These are phyloP conservation scores for Bellardia bayeri DNA, from an alignment of 2,888 invertebrate genomes.

Conservation along the genomic window DNA sequence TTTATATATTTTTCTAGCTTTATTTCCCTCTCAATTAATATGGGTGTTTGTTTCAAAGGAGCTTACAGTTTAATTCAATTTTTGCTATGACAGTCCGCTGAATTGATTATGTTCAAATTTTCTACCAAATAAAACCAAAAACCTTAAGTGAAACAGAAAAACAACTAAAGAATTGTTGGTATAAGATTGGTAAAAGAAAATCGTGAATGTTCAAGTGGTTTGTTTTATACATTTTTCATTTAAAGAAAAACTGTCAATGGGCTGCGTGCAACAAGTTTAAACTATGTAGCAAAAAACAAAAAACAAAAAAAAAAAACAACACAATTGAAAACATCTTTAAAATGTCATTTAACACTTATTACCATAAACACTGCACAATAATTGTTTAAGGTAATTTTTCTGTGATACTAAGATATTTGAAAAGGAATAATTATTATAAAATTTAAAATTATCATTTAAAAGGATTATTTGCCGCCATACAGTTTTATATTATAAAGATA, in stretches of 20 bases:
- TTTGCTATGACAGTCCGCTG: too few relatives aligned
- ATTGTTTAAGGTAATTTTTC: background rate
- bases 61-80: too few relatives aligned
- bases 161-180: background rate
- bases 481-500: too few relatives aligned
- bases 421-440: too few relatives aligned
- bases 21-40: too few relatives aligned
- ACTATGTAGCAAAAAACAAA: conserved; percentile 13
- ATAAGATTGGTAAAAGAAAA: conserved; percentile 17
- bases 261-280: conserved; percentile 51
- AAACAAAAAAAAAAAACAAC: background rate
- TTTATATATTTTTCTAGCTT: too few relatives aligned
- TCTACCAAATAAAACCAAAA: background rate
- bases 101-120: background rate
- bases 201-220: conserved; percentile 50
- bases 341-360: conserved; percentile 52
- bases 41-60: too few relatives aligned
- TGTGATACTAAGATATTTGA: too few relatives aligned
- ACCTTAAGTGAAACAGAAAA: conserved; percentile 36
- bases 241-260: conserved; percentile 53
- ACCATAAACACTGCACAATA: conserved; percentile 19
- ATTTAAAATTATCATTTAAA: too few relatives aligned
- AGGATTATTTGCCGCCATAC: too few relatives aligned
- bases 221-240: conserved; percentile 11
- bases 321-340: conserved; percentile 54